phyloP scores from a whole-genome alignment of 1,140 invertebrate species.

The Pogonomyrmex californicus region DNA sequence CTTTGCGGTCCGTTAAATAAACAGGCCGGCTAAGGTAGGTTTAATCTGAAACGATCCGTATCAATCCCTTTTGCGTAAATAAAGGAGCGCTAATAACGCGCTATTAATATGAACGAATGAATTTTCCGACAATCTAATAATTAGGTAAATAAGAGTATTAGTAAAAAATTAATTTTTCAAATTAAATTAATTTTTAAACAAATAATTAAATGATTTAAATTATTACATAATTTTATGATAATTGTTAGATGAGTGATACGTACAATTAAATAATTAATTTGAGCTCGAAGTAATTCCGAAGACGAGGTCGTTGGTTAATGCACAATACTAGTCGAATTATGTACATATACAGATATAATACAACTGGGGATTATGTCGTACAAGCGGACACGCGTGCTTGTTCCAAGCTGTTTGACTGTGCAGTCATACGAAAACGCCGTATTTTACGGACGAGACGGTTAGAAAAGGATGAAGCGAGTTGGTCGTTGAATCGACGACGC shows the following conservation, averaged over 20 bases:
- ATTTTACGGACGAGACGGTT: conserved; percentile 30
- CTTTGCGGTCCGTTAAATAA: conserved; percentile 10
- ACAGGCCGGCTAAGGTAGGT: conserved; percentile 7
- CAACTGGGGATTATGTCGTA: neutral
- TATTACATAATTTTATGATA: neutral
- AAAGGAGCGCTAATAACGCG: neutral
- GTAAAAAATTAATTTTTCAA: neutral
- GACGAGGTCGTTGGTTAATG: neutral
- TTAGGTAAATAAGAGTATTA: neutral
- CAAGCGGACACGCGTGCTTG: neutral
- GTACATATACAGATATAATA: neutral
- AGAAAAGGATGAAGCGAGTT: conserved; percentile 25
- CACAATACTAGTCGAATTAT: neutral
- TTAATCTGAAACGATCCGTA: neutral
- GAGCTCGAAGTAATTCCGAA: neutral
- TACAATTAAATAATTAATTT: no score
- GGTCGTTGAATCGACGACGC: conserved; percentile 32
- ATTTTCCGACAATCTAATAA: neutral
- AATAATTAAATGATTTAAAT: neutral
- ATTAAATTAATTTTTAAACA: neutral
- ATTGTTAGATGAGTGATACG: neutral
- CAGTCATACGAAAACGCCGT: conserved; percentile 19
- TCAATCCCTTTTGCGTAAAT: neutral
- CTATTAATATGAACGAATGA: neutral
- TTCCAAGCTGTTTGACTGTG: conserved; percentile 11